Evolutionary conservation across 2,113 vertebrate species (phyloP), one percentile per base, ranked within the genome.

Genomic region (Mastomys coucha): DNA sequence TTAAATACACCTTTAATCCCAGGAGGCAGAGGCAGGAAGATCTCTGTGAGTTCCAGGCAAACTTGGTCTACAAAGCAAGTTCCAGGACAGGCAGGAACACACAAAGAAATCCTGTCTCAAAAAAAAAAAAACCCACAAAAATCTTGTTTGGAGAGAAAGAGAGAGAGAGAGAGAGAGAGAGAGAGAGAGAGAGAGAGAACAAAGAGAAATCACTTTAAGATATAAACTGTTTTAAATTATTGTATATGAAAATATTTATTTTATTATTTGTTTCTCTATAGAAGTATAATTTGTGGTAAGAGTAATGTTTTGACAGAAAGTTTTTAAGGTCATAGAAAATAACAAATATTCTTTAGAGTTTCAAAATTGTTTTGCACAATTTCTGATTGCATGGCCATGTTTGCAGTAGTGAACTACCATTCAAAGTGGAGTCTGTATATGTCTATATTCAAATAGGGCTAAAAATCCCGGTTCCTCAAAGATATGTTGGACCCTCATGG

Each of bases 131-230:
- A 3, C 45, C 45, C 45, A 45, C 45, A 5, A 45, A 45, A 45
- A 45, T 45, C 31, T 17, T 36, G 33, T 14, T 9, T 24, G 19
- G 73, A 39, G 8, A 26, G 24, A 28, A 2, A 26, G 9, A 65
- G 5, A 60, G 6, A 60, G 7, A 20, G 4, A 60, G 20, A 60
- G 17, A 60, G 60, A 63, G 22, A 63, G 60, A 63, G 60, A 63
- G 60, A 63, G 60, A 26, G 22, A 31, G 65, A 67, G 26, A 31
- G 65, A 60, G 80, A n/a, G 19, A n/a, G 31, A 31, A 12, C 58
- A 89, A 89, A 87, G 14, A 92, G 82, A 72, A 92, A 89, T 7
- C 51, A 82, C 49, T 86, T 75, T 16, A 82, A 95, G 51, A 73
- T n/a, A 60, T 53, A 19, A 17, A 73, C 2, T 53, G 4, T 92